Evolutionary conservation across 2,888 invertebrate species (phyloP), one percentile per base, ranked within the genome.

Genomic region (Cheiracanthium punctorium): DNA sequence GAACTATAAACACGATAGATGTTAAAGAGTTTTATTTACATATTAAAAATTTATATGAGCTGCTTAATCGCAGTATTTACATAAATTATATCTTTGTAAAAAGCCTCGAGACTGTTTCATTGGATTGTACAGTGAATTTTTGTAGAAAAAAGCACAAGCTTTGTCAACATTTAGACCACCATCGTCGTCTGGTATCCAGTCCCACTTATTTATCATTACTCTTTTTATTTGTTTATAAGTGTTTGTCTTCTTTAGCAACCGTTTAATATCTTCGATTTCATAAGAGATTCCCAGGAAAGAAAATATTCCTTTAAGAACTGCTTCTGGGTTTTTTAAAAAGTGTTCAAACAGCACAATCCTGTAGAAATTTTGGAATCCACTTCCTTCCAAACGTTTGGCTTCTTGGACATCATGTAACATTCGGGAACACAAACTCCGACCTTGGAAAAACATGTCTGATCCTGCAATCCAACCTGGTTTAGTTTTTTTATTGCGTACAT

Each of bases 391-490:
- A 0, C 81, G 71, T 32, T 32, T 73, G 0, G 87, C 87, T n/a
- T 69, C 72, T 28, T 81, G 76, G 0, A 81, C 69, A 30, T 87
- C 87, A 43, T 87, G 75, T 1, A 87, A 77, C 87, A 87, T 87
- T 43, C 87, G 72, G 8, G 81, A 67, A 58, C 87, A 87, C 5
- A 87, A 77, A 33, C 77, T 77, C n/a, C 87, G 28, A 17, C 81
- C 87, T 32, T 81, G 87, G 29, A 87, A 87, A n/a, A 81, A 81
- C 80, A 87, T 75, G 29, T 87, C 80, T 5, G 80, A 73, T 10
- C 73, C 81, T n/a, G 81, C 67, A 10, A 33, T 67, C 81, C 80
- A 77, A 4, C 77, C 77, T 20, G 80, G 48, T 7, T 67, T 58
- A 41, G 20, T 48, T 33, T 58, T 48, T n/a, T 71, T 74, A 29